Evolutionary conservation across 2,888 invertebrate species (phyloP).

Genomic region (Drosophila stalkeri): DNA sequence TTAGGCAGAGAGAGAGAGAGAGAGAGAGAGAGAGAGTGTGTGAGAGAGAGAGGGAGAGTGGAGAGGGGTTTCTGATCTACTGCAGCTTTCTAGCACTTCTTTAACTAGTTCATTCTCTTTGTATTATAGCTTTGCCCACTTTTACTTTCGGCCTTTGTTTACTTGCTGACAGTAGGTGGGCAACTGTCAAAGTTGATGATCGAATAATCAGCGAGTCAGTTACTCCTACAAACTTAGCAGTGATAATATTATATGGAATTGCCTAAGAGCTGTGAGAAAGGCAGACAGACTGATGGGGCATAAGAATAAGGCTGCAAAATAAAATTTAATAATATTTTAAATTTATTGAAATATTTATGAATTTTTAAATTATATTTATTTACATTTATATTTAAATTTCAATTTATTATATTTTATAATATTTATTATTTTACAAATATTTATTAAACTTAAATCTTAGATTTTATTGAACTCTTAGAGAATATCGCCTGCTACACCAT

Average conservation of each 20-base stretch:
- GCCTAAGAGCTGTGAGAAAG: background rate
- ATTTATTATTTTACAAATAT: too few relatives aligned
- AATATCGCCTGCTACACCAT: background rate
- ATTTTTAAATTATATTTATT: too few relatives aligned
- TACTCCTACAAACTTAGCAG: slow-evolving; percentile 13
- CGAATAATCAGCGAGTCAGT: slow-evolving; percentile 4
- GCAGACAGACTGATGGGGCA: background rate
- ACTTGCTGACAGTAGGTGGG: slow-evolving; percentile 38
- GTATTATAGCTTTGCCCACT: slow-evolving; percentile 45
- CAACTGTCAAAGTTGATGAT: slow-evolving; percentile 55
- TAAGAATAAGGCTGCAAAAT: background rate
- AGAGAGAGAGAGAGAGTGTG: background rate
- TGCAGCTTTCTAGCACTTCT: slow-evolving; percentile 13
- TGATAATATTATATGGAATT: background rate
- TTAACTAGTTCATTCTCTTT: background rate
- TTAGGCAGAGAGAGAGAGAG: background rate
- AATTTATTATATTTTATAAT: too few relatives aligned
- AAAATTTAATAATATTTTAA: background rate
- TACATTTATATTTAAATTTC: too few relatives aligned
- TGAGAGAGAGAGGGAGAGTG: background rate
- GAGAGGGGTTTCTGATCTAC: slow-evolving; percentile 16
- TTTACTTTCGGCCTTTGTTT: slow-evolving; percentile 60
- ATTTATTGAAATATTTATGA: too few relatives aligned
- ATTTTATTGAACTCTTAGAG: too few relatives aligned
- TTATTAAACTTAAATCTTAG: too few relatives aligned